phyloP scores from a whole-genome alignment of 2,113 vertebrate species.

The Melanerpes formicivorus region DNA sequence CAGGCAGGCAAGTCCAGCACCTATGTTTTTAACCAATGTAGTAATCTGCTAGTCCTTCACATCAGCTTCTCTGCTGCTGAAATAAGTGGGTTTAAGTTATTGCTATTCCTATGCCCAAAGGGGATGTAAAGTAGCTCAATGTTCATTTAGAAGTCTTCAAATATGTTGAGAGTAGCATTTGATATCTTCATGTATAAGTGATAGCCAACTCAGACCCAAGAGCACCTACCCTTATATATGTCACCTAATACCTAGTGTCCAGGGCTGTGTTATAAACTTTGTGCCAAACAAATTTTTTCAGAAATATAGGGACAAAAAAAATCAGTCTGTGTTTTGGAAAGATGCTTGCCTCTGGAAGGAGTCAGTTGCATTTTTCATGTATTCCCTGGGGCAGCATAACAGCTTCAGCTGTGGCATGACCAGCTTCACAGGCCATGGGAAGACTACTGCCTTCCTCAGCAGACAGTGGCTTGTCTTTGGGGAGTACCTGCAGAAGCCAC shows the following conservation, averaged over 20 bases:
- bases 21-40: neutral
- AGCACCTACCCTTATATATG: neutral
- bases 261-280: neutral
- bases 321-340: neutral
- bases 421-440: accelerated
- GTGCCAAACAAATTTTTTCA: neutral
- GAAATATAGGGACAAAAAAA: neutral
- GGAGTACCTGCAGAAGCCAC: neutral
- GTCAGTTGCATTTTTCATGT: accelerated
- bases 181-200: neutral
- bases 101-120: neutral
- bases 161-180: neutral
- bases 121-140: neutral
- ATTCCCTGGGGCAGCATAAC: accelerated
- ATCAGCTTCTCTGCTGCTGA: neutral
- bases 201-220: too few species aligned
- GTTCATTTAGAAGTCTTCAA: neutral
- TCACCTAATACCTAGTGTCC: neutral
- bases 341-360: neutral
- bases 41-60: neutral
- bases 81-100: neutral
- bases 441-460: neutral
- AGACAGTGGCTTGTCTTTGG: neutral
- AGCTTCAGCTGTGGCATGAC: accelerated
- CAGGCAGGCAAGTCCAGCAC: too few species aligned